phyloP scores from a whole-genome alignment of 2,113 vertebrate genomes.

The Mungos mungo region DNA sequence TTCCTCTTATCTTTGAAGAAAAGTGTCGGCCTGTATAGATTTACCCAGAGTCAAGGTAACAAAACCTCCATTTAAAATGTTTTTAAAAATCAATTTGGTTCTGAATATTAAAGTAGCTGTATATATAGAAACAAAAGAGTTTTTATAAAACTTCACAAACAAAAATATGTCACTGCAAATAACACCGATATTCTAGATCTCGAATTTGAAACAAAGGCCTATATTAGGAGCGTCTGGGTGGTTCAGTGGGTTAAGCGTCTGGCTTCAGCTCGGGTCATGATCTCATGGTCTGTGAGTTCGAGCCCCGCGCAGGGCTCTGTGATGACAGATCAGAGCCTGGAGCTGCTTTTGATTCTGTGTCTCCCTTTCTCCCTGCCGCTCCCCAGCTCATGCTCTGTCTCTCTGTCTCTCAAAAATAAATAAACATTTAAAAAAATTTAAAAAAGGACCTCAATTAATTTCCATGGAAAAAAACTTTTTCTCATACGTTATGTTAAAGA shows the following conservation, averaged over 20 bases:
- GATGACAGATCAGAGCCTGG: too few relatives aligned
- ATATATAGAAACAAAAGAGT: not conserved
- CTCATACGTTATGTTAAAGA: not conserved
- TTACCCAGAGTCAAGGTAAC: not conserved
- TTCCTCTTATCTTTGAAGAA: not conserved
- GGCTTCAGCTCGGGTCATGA: too few relatives aligned
- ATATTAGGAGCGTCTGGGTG: not conserved
- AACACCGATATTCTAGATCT: not conserved
- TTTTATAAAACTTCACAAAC: not conserved
- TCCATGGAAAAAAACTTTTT: not conserved
- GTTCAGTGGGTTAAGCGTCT: too few relatives aligned
- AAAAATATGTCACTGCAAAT: not conserved
- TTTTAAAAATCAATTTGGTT: slow-evolving; percentile 16
- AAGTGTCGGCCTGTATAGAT: not conserved
- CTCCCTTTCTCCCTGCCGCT: too few relatives aligned
- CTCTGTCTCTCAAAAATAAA: too few relatives aligned
- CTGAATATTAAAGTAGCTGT: not conserved
- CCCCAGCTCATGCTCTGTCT: too few relatives aligned
- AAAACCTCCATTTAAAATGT: not conserved
- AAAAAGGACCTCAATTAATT: not conserved
- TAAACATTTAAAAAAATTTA: too few relatives aligned
- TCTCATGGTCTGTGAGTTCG: too few relatives aligned
- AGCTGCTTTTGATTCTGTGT: too few relatives aligned
- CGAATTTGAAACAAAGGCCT: not conserved
- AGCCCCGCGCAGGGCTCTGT: too few relatives aligned